Base-by-base conservation (phyloP, 2,797 vertebrate species). In the Carapus acus region DNA sequence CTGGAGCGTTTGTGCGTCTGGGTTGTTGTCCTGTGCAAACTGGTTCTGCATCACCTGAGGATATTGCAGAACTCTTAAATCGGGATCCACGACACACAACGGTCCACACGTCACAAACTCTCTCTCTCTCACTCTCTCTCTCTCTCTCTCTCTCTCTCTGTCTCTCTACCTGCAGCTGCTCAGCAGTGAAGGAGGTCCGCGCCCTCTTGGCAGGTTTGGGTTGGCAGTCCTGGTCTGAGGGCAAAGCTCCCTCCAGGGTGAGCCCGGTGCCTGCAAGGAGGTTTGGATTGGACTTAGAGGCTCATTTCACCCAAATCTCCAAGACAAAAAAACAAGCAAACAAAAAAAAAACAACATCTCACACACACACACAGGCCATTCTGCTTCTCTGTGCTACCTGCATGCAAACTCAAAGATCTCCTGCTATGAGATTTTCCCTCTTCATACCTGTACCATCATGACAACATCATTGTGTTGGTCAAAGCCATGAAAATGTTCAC, bases 21-120 rank as follows among this genome's bases (percentile, higher is more conserved):
- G 96, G 78, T 98, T 98, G 88, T 97, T 98, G 83, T 98, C 96
- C 88, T 97, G 96, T 67, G 94, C 91, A 46, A 98, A 98, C 86
- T 98, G 96, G 43, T 88, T 88, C 88, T 98, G 94, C 96, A 98
- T 98, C 62, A 98, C 93, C 94, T 97, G 82, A 0, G 0, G 46
- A 48, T 43, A 59, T n/a, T 3, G 31, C 3, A 33, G 31, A 13
- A 33, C 3, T 6, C 31, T 7, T 13, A 33, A 13, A 33, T 4
- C 4, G 5, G 31, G 15, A 19, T 12, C 4, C 11, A 18, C 37
- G 18, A 62, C 17, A 23, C 8, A 18, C 11, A n/a, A 2, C 2
- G 7, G 11, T 46, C 37, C 17, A 20, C 15, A 49, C 24, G 20
- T 8, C 24, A 27, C 24, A 27, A 20, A 54, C 52, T 18, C 53